phyloP scores from a whole-genome alignment of 2,888 invertebrate genomes.

The Cephus nigrinus region DNA sequence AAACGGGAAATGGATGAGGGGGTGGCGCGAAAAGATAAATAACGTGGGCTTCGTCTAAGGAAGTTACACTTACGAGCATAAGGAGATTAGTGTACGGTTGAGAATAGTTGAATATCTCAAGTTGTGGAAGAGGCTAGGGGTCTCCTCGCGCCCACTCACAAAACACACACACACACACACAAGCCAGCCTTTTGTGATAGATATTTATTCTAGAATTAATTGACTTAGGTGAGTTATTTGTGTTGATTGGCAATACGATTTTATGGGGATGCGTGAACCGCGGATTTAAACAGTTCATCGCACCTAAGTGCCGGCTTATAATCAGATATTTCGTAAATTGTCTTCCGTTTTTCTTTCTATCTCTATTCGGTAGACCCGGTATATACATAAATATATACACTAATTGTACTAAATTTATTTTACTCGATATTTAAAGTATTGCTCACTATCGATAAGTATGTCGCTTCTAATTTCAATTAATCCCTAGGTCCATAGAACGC shows the following conservation, averaged over 20 bases:
- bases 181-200: slow-evolving; percentile 63
- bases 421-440: slow-evolving; percentile 13
- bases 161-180: slow-evolving; percentile 4
- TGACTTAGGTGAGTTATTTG: slow-evolving; percentile 47
- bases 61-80: not conserved
- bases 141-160: not conserved
- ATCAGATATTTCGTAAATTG: slow-evolving; percentile 29
- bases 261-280: slow-evolving; percentile 10
- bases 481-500: slow-evolving; percentile 5
- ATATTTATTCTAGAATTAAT: slow-evolving; percentile 62
- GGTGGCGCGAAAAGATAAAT: not conserved
- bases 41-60: not conserved
- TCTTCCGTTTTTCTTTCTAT: slow-evolving; percentile 32
- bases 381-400: slow-evolving; percentile 4
- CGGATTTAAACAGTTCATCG: slow-evolving; percentile 16
- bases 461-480: slow-evolving; percentile 25
- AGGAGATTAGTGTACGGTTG: not conserved
- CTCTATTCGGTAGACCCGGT: slow-evolving; percentile 14
- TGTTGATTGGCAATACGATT: slow-evolving; percentile 15
- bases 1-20: not conserved
- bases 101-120: not conserved
- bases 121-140: not conserved
- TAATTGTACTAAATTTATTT: slow-evolving; percentile 18
- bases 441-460: slow-evolving; percentile 19
- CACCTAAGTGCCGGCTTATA: slow-evolving; percentile 33